These are phyloP conservation scores for Fistularia commersonii DNA, from an alignment of 2,797 vertebrate species.

Conservation along the genomic window DNA sequence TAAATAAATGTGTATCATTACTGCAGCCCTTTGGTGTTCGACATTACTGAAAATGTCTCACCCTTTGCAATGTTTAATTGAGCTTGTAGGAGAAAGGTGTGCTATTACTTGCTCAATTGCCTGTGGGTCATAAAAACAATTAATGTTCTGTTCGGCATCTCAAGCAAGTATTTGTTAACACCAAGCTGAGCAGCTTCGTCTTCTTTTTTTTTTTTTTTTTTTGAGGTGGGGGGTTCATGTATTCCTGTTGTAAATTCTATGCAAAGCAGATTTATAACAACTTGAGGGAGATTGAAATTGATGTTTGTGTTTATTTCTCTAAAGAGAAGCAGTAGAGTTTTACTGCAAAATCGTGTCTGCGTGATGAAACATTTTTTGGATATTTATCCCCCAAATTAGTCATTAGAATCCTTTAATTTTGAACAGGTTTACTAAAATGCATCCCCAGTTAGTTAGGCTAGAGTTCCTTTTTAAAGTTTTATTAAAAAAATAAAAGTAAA, in stretches of 20 bases:
- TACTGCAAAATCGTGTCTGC: no score
- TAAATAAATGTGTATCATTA: constrained; percentile 1
- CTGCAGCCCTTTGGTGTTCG: constrained; percentile 24
- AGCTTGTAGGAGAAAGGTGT: constrained; percentile 53
- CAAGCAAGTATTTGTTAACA: constrained; percentile 20
- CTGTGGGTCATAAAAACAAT: constrained; percentile 38
- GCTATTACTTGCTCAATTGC: constrained; percentile 46
- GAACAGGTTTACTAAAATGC: no score
- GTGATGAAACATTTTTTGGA: no score
- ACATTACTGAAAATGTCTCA: constrained; percentile 35
- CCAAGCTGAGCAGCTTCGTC: background rate
- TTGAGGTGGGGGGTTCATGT: no score
- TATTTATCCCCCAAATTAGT: no score
- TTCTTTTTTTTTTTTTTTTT: background rate
- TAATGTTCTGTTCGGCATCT: constrained; percentile 33
- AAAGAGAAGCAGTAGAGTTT: no score
- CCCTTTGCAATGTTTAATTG: constrained; percentile 52
- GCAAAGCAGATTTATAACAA: no score
- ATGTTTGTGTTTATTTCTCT: no score
- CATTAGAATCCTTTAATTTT: no score
- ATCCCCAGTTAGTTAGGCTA: no score
- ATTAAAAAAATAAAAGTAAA: background rate
- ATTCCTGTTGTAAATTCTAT: no score
- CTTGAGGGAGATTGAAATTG: no score
- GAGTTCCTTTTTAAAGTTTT: background rate